These are phyloP conservation scores for Hirudinaria manillensis DNA, from an alignment of 2,888 invertebrate species.

Conservation along the genomic window DNA sequence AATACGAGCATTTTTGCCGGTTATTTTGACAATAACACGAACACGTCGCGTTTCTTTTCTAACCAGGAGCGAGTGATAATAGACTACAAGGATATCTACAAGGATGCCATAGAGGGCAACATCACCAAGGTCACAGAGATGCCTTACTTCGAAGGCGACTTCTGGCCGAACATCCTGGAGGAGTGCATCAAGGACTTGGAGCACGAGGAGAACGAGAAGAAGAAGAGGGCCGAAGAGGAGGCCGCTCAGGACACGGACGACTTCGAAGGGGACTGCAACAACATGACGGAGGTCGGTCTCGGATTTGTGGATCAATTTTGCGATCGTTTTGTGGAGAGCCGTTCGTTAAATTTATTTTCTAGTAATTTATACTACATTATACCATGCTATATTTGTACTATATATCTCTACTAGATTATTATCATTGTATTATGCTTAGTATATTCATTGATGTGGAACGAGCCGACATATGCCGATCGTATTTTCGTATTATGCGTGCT, in stretches of 20 bases:
- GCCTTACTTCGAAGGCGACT: conserved; percentile 67
- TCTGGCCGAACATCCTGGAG: conserved; percentile 98
- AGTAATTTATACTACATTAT: no score
- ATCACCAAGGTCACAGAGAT: conserved; percentile 60
- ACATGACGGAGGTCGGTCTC: conserved; percentile 28
- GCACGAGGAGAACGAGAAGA: conserved; percentile 92
- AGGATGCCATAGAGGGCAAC: conserved; percentile 97
- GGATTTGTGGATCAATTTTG: not conserved
- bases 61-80: conserved; percentile 91
- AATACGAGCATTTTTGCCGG: no score
- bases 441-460: no score
- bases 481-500: no score
- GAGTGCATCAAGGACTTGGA: conserved; percentile 98
- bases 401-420: not conserved
- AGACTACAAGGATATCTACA: conserved; percentile 82
- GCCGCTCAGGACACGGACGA: conserved; percentile 57
- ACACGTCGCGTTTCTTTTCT: no score
- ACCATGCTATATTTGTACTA: not conserved
- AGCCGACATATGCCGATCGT: no score
- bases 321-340: no score
- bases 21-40: no score
- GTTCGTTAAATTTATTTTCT: no score
- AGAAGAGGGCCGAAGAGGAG: conserved; percentile 78
- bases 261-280: conserved; percentile 37
- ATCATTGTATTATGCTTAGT: no score